Conservation (phyloP, 1,140 invertebrate species). For the Anoplophora glabripennis region DNA sequence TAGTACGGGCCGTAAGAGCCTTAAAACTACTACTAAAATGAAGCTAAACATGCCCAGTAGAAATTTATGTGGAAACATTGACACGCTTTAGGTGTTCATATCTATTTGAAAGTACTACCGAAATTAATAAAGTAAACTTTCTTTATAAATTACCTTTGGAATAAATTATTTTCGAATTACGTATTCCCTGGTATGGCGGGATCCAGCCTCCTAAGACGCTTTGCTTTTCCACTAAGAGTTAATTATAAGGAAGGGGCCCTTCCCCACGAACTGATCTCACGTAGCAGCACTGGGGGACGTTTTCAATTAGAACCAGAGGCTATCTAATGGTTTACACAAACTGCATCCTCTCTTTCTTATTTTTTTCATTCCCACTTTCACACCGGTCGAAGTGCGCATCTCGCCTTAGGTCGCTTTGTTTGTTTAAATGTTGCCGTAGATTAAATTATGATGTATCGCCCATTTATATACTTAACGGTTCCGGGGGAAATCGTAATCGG, state of each 20-base stretch:
- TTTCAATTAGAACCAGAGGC: constrained; percentile 10
- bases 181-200: background rate
- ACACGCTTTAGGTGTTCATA: no score
- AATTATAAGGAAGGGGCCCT: background rate
- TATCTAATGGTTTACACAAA: constrained; percentile 1
- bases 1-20: no score
- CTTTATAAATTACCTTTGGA: no score
- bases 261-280: background rate
- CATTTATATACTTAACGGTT: constrained; percentile 10
- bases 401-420: background rate
- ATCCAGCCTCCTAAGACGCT: background rate
- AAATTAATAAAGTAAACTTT: no score
- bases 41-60: no score
- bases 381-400: background rate
- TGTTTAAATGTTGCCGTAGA: background rate
- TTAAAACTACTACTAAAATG: no score
- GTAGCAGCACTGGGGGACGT: background rate
- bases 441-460: constrained; percentile 2
- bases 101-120: no score
- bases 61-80: no score
- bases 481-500: background rate
- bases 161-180: no score
- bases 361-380: background rate
- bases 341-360: constrained; percentile 3
- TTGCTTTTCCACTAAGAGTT: background rate